Percentiles rank a stretch among this genome's conserved stretches.
These are phyloP conservation scores for Drosophila nr. fundita DNA, from an alignment of 2,888 invertebrate genomes.

Conservation along the genomic window DNA sequence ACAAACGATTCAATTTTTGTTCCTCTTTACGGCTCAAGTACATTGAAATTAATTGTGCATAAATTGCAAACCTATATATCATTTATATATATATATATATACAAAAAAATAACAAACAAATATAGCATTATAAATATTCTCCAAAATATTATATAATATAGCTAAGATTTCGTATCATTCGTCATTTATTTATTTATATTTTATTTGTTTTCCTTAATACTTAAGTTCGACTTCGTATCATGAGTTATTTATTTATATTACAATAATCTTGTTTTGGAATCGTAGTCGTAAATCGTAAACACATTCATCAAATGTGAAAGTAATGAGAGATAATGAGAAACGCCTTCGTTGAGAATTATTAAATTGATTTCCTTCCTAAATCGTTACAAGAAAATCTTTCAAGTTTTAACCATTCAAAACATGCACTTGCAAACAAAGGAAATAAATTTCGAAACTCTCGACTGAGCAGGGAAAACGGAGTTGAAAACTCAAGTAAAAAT, in stretches of 20 bases:
- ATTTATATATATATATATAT: neutral
- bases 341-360: neutral
- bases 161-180: neutral
- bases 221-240: neutral
- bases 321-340: neutral
- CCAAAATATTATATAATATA: no score
- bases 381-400: neutral
- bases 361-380: neutral
- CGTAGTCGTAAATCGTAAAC: neutral
- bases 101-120: no score
- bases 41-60: neutral
- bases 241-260: neutral
- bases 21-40: neutral
- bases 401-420: neutral
- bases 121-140: no score
- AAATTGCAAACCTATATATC: neutral
- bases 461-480: neutral
- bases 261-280: no score
- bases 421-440: neutral
- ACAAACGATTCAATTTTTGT: neutral
- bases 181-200: neutral
- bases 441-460: neutral
- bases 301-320: neutral
- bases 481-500: conserved; percentile 9
- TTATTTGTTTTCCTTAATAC: neutral